Percentiles rank a stretch among this genome's conserved stretches.
These are phyloP conservation scores for Terebella lapidaria DNA, from an alignment of 2,888 invertebrate genomes.

Conservation along the genomic window DNA sequence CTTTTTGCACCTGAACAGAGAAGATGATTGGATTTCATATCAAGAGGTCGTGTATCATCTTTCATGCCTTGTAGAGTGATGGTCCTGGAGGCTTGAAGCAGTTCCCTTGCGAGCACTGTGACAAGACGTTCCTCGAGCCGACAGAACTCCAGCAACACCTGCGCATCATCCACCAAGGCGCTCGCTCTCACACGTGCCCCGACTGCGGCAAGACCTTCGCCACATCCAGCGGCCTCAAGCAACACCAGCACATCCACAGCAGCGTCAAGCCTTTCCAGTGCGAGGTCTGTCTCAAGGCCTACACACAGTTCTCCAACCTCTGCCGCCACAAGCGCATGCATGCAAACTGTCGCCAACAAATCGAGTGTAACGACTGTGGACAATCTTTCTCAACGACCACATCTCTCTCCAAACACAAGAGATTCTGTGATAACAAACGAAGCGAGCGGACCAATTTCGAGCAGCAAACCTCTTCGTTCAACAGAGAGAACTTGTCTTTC, in stretches of 20 bases:
- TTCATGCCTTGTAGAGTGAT: no score
- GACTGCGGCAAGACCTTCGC: conserved; percentile 99
- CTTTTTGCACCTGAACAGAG: no score
- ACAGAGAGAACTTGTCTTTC: not conserved
- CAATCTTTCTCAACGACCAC: conserved; percentile 88
- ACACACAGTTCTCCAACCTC: conserved; percentile 98
- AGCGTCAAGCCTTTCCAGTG: conserved; percentile 94
- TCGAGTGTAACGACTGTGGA: conserved; percentile 90
- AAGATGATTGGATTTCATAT: no score
- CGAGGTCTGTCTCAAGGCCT: conserved; percentile 77
- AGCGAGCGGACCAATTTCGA: not conserved
- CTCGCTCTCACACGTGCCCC: conserved; percentile 85
- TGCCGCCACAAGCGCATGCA: conserved; percentile 99
- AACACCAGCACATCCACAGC: conserved; percentile 98
- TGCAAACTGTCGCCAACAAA: conserved; percentile 83
- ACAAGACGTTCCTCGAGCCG: conserved; percentile 77
- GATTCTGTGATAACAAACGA: conserved; percentile 66
- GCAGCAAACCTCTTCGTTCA: not conserved
- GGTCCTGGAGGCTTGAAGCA: not conserved
- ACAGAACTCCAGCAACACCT: conserved; percentile 95
- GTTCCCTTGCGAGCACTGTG: conserved; percentile 81
- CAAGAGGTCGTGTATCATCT: no score
- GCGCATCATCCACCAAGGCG: conserved; percentile 89
- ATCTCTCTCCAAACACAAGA: conserved; percentile 88
- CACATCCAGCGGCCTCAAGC: conserved; percentile 94